A percentile compares a stretch with the other conserved stretches of the same genome.
Evolutionary conservation across 1,140 invertebrate species (phyloP).

Genomic region (Tetranychus cinnabarinus): DNA sequence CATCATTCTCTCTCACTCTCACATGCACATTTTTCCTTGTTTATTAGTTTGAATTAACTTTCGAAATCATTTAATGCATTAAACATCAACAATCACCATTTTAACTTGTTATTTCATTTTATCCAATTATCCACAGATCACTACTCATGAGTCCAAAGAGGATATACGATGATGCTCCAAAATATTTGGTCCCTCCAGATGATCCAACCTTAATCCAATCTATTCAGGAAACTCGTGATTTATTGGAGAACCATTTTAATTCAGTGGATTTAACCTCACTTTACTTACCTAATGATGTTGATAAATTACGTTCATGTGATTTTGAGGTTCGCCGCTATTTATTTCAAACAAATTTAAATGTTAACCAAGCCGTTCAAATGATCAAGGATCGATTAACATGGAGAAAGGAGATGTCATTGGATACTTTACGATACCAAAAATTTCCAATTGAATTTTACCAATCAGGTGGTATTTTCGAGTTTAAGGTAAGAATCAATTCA

Average conservation of each 20-base stretch:
- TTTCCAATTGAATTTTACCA: conserved; percentile 2
- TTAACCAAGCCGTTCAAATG: neutral
- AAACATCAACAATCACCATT: no score
- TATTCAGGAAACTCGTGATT: neutral
- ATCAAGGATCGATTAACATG: neutral
- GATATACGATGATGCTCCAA: neutral
- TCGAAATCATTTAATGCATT: no score
- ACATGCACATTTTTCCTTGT: no score
- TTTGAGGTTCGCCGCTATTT: neutral
- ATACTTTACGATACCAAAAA: neutral
- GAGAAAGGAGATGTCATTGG: neutral
- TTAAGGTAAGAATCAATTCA: neutral
- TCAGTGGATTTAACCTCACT: neutral
- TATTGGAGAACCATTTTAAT: neutral
- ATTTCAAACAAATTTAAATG: neutral
- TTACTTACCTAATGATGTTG: neutral
- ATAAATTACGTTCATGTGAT: neutral
- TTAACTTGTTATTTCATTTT: neutral
- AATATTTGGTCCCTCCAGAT: neutral
- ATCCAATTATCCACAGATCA: neutral
- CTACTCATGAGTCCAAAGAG: neutral
- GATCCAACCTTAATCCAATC: neutral
- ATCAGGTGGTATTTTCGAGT: neutral
- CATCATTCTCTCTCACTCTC: no score
- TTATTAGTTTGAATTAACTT: no score